A percentile compares a stretch with the other conserved stretches of the same genome.
These are phyloP conservation scores for Zygogramma bicolorata DNA, from an alignment of 2,888 invertebrate species.

Conservation along the genomic window DNA sequence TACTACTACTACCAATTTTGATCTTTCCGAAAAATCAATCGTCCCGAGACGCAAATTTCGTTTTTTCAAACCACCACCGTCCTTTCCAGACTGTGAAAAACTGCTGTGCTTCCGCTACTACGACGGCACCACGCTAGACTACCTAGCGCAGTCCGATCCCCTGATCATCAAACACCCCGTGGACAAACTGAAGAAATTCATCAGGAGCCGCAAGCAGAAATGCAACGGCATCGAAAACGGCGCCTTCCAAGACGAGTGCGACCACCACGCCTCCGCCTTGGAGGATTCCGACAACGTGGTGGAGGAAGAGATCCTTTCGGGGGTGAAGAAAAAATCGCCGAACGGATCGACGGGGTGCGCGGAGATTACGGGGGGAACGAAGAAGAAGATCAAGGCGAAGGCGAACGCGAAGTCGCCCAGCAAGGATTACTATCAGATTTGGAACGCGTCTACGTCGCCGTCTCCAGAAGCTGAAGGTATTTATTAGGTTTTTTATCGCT, in stretches of 20 bases:
- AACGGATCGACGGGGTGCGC: conserved; percentile 65
- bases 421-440: conserved; percentile 78
- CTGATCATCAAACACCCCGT: conserved; percentile 73
- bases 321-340: conserved; percentile 64
- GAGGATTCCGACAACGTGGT: conserved; percentile 57
- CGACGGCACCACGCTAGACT: conserved; percentile 74
- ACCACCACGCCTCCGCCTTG: conserved; percentile 58
- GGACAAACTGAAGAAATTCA: conserved; percentile 69
- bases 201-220: conserved; percentile 67
- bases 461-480: conserved; percentile 52
- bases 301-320: conserved; percentile 53
- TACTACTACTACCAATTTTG: too few species aligned
- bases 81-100: conserved; percentile 75
- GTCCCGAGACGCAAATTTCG: too few species aligned
- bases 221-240: conserved; percentile 64
- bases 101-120: conserved; percentile 79
- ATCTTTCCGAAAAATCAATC: too few species aligned
- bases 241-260: conserved; percentile 63
- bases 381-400: conserved; percentile 74
- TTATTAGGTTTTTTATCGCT: too few species aligned
- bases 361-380: conserved; percentile 71
- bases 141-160: conserved; percentile 75
- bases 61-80: neutral
- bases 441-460: conserved; percentile 73
- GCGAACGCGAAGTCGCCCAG: conserved; percentile 70